Base-by-base conservation (phyloP, 2,888 invertebrate genomes). In the Pseudoips prasinana region DNA sequence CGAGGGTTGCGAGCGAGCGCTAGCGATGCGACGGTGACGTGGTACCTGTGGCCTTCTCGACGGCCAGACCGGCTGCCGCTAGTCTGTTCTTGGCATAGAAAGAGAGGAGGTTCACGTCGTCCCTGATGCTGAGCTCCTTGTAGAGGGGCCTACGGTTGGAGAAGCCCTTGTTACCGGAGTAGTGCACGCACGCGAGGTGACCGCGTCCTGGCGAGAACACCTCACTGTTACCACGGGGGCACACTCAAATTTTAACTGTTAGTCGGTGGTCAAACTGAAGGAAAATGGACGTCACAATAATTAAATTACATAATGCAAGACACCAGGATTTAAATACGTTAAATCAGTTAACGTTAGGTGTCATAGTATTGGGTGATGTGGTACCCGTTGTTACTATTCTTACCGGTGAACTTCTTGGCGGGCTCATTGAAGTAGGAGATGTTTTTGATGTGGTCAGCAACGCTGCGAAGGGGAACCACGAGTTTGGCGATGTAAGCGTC, bases 81-180 rank as follows among this genome's bases (percentile, higher is more conserved):
- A 92, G 91, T 61, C 93, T 91, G 83, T 94, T 94, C 90, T 94
- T 94, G 87, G 94, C 93, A 91, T 96, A 96, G 90, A 93, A 95
- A 75, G 96, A 96, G 73, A 96, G 91, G 68, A 95, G 92, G 74
- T 94, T 94, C 80, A 96, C 95, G 89, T 96, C 96, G 82, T 92
- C 94, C 80, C 92, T 92, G 78, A 96, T 92, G 83, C 94, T 94
- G 66, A 95, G 93, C 74, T 92, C 91, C 70, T 92, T 90, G 82
- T 90, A 90, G 73, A 93, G 92, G 46, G 94, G 92, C 69, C 92
- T 91, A 70, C 95, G 93, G 77, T 92, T 91, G 68, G 94, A 91
- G 85, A 94, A 94, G 59, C 92, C 92, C 82, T 92, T 94, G 68
- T 93, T 94, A 67, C 94, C 96, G 73, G 94, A 93, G 90, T 95